A percentile compares a stretch with the other conserved stretches of the same genome.
Evolutionary conservation across 2,888 invertebrate species (phyloP).

Genomic region (Hypolimnas misippus): DNA sequence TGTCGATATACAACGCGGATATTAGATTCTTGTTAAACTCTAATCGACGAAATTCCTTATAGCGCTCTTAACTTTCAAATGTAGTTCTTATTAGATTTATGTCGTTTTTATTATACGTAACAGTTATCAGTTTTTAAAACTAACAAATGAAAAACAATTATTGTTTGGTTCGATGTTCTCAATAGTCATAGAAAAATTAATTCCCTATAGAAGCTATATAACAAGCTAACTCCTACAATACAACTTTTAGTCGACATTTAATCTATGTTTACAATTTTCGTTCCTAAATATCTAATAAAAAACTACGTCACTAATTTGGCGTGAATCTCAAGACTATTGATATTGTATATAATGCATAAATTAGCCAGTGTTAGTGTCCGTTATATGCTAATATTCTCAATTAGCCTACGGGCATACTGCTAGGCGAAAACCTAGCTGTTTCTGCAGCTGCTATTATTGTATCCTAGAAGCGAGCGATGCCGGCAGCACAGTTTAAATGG

Average conservation of each 20-base stretch:
- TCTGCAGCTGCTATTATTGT: conserved; percentile 41
- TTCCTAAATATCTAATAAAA: too few species aligned
- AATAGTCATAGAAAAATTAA: too few species aligned
- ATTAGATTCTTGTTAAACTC: not conserved
- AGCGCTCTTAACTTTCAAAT: not conserved
- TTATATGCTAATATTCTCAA: conserved; percentile 35
- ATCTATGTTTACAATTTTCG: too few species aligned
- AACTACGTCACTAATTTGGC: too few species aligned
- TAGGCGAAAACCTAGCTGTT: conserved; percentile 38
- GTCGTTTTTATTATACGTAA: too few species aligned
- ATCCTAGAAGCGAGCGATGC: conserved; percentile 31
- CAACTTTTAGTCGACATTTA: too few species aligned
- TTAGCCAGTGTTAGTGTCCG: conserved; percentile 23
- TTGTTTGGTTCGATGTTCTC: too few species aligned
- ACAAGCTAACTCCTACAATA: too few species aligned
- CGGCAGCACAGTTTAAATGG: conserved; percentile 32
- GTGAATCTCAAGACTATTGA: conserved; percentile 10
- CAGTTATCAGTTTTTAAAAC: too few species aligned
- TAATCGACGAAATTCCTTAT: not conserved
- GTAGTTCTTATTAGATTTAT: too few species aligned
- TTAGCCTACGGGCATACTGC: conserved; percentile 30
- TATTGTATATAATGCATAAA: conserved; percentile 27
- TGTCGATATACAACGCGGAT: not conserved
- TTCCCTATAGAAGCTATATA: too few species aligned
- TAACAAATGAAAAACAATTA: too few species aligned